Evolutionary conservation across 1,140 invertebrate species (phyloP), one percentile per base, ranked within the genome.

Genomic region (Archegozetes longisetosus): DNA sequence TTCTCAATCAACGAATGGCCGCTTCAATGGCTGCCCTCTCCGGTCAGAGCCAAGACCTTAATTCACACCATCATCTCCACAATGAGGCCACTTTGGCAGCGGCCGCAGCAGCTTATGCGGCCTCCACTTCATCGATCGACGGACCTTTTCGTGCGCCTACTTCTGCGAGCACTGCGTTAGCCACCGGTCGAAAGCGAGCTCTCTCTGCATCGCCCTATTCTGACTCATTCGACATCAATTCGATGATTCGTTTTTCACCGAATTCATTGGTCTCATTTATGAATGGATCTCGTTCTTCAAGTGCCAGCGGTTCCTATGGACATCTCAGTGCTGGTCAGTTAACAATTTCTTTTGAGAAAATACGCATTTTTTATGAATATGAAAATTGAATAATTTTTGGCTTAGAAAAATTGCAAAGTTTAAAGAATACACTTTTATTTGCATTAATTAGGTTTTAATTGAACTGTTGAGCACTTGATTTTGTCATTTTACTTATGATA

Each of bases 131-230:
- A 9, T n/a, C 59, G 13, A 32, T 26, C 14, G 54, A 22, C 14
- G 22, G 22, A 14, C 20, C 28, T 14, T 61, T 61, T 56, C 60
- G 60, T 22, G 40, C 53, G 40, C 60, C 61, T 29, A 53, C 46
- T 25, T 28, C 26, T 3, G 46, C 55, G 17, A 32, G 14, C 13
- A 20, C 3, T 29, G 23, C 50, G n/a, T 20, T 60, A 6, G 22
- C 62, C 13, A 17, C 17, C 6, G 53, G 83, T 68, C 80, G 90
- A 27, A 97, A 96, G 70, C 77, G 92, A 51, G 89, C 91, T 0
- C 76, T 94, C 0, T 94, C 90, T 51, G 88, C 87, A 70, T 95
- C 90, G 14, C 90, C 92, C 0, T 92, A 94, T 66, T 90, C 89
- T 0, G 90, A 95, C 70, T 87, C 86, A 13, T 80, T 94, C 68